Conservation (phyloP, 2,888 invertebrate species). For the Drosophila mettleri region DNA sequence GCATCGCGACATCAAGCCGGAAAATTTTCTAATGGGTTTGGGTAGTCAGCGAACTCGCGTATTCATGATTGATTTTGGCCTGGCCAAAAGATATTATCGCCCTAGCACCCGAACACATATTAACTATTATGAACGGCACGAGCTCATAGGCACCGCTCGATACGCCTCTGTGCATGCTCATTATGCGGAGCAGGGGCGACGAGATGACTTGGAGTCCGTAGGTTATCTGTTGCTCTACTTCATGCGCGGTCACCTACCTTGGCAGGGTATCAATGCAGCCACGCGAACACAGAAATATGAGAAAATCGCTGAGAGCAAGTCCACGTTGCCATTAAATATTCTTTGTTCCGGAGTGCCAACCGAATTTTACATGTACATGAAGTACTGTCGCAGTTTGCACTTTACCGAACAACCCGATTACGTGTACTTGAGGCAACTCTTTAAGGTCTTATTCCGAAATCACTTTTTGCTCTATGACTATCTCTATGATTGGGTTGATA, state of each 20-base stretch:
- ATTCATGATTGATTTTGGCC: constrained; percentile 66
- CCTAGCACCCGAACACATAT: constrained; percentile 48
- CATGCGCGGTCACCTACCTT: constrained; percentile 55
- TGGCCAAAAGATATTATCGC: constrained; percentile 63
- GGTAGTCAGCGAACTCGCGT: constrained; percentile 46
- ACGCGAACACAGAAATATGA: constrained; percentile 59
- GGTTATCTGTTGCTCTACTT: constrained; percentile 70
- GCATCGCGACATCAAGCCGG: constrained; percentile 73
- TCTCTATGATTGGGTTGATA: constrained; percentile 56
- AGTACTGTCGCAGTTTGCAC: constrained; percentile 60
- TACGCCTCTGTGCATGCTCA: constrained; percentile 68
- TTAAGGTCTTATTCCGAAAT: constrained; percentile 46
- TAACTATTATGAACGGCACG: constrained; percentile 43
- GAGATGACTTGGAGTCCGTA: constrained; percentile 65
- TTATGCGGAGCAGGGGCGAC: constrained; percentile 65
- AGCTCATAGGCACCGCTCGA: constrained; percentile 67
- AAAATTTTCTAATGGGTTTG: constrained; percentile 66
- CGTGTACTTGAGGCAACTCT: constrained; percentile 53
- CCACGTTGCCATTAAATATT: constrained; percentile 27
- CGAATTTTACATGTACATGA: constrained; percentile 62
- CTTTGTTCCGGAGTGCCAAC: constrained; percentile 51
- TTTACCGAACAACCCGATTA: constrained; percentile 65
- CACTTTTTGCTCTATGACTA: constrained; percentile 37
- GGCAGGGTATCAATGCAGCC: constrained; percentile 62
- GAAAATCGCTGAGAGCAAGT: constrained; percentile 58